phyloP scores from a whole-genome alignment of 2,797 vertebrate species.

The Acipenser transmontanus region DNA sequence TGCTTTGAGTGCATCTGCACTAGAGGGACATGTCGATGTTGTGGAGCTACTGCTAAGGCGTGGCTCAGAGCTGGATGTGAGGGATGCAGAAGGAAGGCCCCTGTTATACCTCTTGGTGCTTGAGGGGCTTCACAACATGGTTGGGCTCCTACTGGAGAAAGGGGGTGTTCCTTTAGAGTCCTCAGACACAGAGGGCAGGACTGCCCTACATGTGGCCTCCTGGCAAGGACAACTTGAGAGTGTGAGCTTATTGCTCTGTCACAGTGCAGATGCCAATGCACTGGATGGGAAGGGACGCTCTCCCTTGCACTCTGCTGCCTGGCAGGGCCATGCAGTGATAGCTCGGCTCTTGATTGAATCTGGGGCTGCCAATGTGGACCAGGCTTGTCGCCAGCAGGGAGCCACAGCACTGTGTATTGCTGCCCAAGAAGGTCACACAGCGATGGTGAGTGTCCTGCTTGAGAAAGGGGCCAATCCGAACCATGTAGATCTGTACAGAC shows the following conservation, averaged over 20 bases:
- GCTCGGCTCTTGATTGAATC: constrained; percentile 50
- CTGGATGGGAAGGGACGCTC: constrained; percentile 60
- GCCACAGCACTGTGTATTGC: constrained; percentile 70
- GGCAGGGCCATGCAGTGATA: constrained; percentile 54
- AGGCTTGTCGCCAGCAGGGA: constrained; percentile 59
- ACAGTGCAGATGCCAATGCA: constrained; percentile 61
- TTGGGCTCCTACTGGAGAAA: constrained; percentile 59
- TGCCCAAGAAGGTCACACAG: constrained; percentile 62
- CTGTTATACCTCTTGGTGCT: constrained; percentile 69
- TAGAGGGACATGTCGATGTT: constrained; percentile 54
- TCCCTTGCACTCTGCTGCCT: constrained; percentile 67
- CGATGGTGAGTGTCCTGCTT: constrained; percentile 59
- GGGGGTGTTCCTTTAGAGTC: constrained; percentile 63
- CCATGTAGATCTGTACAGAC: constrained; percentile 61
- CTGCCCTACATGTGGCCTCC: constrained; percentile 64
- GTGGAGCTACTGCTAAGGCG: constrained; percentile 63
- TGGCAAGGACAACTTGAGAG: constrained; percentile 62
- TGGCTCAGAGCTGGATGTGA: constrained; percentile 62
- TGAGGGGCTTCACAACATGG: constrained; percentile 52
- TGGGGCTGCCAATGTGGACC: constrained; percentile 46
- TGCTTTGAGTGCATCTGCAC: constrained; percentile 51
- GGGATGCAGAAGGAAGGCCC: constrained; percentile 65
- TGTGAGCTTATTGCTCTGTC: constrained; percentile 51
- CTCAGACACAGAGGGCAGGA: constrained; percentile 62
- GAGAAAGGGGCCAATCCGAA: constrained; percentile 60